phyloP scores from a whole-genome alignment of 2,797 vertebrate genomes.

The Phyllotis vaccarum region DNA sequence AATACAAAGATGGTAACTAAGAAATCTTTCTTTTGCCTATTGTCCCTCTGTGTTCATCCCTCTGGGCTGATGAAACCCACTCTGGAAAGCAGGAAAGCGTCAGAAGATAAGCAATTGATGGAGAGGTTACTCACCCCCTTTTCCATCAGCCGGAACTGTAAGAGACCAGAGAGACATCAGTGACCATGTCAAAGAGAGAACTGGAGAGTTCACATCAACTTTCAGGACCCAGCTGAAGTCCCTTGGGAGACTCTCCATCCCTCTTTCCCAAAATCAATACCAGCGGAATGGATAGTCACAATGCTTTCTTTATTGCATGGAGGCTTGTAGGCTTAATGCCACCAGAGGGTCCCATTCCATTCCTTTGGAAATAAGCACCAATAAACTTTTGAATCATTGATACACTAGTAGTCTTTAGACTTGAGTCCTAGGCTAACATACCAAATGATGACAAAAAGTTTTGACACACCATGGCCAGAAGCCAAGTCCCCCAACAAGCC shows the following conservation, averaged over 20 bases:
- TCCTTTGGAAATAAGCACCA: constrained; percentile 6
- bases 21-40: neutral
- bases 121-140: constrained; percentile 66
- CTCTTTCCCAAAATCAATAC: neutral
- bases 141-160: constrained; percentile 67
- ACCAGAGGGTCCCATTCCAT: neutral
- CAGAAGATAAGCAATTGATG: neutral
- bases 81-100: neutral
- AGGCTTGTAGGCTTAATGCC: neutral
- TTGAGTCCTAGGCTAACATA: neutral
- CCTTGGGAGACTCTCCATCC: neutral
- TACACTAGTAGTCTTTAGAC: neutral
- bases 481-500: neutral
- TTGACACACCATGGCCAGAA: neutral
- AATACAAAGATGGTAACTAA: neutral
- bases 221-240: neutral
- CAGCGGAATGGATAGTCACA: neutral
- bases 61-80: neutral
- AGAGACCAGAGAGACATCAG: constrained; percentile 36
- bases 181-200: neutral
- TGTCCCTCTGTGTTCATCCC: neutral
- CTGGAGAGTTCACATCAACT: neutral
- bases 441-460: neutral
- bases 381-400: neutral
- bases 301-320: neutral